Percentiles rank a stretch among this genome's conserved stretches.
Conservation (phyloP, 64 coral and sea anemone species). For the Pocillopora verrucosa region DNA sequence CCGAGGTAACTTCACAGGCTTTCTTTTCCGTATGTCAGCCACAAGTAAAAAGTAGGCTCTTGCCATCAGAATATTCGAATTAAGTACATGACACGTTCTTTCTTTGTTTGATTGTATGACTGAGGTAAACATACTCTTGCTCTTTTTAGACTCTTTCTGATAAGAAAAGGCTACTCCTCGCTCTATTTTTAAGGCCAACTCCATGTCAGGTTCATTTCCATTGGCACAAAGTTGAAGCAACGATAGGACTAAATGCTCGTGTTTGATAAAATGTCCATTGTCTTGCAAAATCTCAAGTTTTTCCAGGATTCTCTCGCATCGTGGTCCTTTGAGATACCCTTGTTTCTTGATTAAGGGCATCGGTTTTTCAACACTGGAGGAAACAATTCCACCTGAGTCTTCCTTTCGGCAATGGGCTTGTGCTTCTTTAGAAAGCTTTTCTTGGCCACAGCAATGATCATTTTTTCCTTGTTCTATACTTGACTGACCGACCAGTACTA, state of each 20-base stretch:
- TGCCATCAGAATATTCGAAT: neutral
- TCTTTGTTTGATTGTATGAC: neutral
- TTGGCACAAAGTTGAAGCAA: neutral
- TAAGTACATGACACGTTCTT: neutral
- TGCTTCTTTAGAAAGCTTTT: too few species aligned
- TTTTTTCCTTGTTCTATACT: too few species aligned
- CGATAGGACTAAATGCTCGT: neutral
- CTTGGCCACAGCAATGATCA: too few species aligned
- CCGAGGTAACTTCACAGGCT: neutral
- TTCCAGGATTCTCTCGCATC: conserved; percentile 1
- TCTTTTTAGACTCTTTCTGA: neutral
- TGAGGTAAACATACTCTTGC: neutral
- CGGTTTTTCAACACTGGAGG: too few species aligned
- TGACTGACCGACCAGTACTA: too few species aligned
- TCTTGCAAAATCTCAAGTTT: neutral
- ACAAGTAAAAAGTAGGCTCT: conserved; percentile 2
- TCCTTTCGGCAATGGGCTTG: too few species aligned
- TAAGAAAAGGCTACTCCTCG: neutral
- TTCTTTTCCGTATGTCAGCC: neutral
- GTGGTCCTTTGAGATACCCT: neutral
- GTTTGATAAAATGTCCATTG: neutral
- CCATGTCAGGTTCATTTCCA: neutral
- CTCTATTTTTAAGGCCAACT: neutral
- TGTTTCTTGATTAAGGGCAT: neutral
- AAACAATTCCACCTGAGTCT: too few species aligned